Percentiles rank a stretch among this genome's conserved stretches.
Conservation (phyloP, 1,140 invertebrate genomes). For the Trypoxylus dichotomus region DNA sequence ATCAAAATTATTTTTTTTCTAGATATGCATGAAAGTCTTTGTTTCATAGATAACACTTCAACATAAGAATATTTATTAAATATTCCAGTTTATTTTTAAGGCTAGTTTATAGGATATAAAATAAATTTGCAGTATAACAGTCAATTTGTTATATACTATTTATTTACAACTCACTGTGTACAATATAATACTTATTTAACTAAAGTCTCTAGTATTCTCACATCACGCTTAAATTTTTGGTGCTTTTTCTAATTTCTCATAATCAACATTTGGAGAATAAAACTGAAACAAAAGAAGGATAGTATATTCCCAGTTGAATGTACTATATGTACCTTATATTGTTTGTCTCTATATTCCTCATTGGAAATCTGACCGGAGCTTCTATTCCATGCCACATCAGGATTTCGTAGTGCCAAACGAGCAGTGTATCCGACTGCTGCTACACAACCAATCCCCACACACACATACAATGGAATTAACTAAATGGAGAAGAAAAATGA, state of each 20-base stretch:
- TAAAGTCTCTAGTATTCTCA: slow-evolving; percentile 1
- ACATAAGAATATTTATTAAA: no score
- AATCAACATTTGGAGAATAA: slow-evolving; percentile 66
- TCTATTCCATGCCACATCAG: slow-evolving; percentile 79
- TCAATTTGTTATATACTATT: neutral
- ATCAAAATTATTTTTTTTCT: no score
- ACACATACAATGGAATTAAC: slow-evolving; percentile 80
- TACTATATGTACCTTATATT: slow-evolving; percentile 71
- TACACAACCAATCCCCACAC: slow-evolving; percentile 63
- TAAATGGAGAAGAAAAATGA: slow-evolving; percentile 50
- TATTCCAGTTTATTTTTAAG: no score
- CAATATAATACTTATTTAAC: slow-evolving; percentile 23
- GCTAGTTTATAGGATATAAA: no score
- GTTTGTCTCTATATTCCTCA: slow-evolving; percentile 75
- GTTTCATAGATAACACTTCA: no score
- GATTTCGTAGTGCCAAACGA: slow-evolving; percentile 71
- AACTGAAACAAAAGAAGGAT: slow-evolving; percentile 58
- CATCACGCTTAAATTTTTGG: slow-evolving; percentile 62
- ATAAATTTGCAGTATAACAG: no score
- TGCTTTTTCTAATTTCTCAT: slow-evolving; percentile 63
- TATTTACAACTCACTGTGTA: slow-evolving; percentile 26
- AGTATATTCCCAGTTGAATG: neutral
- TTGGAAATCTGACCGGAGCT: slow-evolving; percentile 75
- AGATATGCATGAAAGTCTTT: no score
- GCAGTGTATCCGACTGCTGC: slow-evolving; percentile 65